Evolutionary conservation across 2,888 invertebrate species (phyloP).

Genomic region (Dynastes hyllus): DNA sequence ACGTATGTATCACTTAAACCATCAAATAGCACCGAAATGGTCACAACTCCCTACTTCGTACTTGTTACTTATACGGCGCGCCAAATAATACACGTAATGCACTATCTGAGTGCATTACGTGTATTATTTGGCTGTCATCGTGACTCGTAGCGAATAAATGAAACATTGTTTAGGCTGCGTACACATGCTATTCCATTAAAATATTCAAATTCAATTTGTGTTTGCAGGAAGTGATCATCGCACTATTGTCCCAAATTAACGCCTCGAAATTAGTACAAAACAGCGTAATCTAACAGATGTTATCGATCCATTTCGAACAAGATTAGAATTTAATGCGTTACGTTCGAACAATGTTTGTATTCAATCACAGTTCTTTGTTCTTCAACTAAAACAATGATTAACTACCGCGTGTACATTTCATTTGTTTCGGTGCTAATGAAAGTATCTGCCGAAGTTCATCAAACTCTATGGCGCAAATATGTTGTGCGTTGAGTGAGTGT

Average conservation of each 20-base stretch:
- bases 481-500: too few relatives aligned
- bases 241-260: not conserved
- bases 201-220: slow-evolving; percentile 5
- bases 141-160: not conserved
- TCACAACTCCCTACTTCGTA: not conserved
- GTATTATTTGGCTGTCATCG: not conserved
- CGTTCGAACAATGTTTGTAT: too few relatives aligned
- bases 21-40: not conserved
- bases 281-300: not conserved
- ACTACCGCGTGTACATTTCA: not conserved
- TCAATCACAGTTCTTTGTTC: too few relatives aligned
- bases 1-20: not conserved
- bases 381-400: too few relatives aligned
- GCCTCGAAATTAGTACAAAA: not conserved
- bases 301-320: not conserved
- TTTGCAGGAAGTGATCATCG: not conserved
- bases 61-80: not conserved
- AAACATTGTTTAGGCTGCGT: not conserved
- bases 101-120: not conserved
- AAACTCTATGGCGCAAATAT: too few relatives aligned
- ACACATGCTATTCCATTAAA: not conserved
- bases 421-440: not conserved
- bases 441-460: too few relatives aligned
- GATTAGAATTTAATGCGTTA: too few relatives aligned
- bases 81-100: too few relatives aligned